phyloP scores from a whole-genome alignment of 2,113 vertebrate genomes.

The Pipra filicauda region DNA sequence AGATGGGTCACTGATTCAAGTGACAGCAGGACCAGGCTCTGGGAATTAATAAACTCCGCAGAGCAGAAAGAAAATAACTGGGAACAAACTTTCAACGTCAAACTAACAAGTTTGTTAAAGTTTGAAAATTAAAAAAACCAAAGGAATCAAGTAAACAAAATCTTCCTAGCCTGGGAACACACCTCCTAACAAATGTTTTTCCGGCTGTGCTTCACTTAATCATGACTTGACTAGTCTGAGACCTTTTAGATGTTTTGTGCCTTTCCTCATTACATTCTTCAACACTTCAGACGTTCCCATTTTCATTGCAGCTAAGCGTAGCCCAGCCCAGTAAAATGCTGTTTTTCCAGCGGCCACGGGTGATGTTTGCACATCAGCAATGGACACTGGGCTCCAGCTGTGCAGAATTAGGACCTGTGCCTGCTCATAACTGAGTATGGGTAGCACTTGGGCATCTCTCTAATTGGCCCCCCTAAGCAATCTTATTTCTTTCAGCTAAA shows the following conservation, averaged over 20 bases:
- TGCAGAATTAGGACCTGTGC: neutral
- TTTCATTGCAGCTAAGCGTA: neutral
- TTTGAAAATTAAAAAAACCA: neutral
- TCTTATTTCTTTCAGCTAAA: neutral
- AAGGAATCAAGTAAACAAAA: neutral
- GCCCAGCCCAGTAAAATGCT: neutral
- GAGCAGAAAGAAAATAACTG: neutral
- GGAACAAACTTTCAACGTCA: neutral
- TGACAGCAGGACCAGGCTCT: neutral
- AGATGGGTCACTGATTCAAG: neutral
- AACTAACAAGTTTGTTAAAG: neutral
- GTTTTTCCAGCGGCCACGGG: rapidly evolving
- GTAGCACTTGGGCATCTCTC: rapidly evolving
- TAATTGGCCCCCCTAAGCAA: neutral
- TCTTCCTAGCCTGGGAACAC: neutral
- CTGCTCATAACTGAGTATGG: neutral
- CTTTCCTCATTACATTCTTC: neutral
- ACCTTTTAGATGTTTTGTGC: neutral
- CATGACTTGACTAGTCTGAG: neutral
- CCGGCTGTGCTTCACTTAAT: neutral
- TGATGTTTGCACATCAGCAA: neutral
- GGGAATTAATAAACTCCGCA: neutral
- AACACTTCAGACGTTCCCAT: neutral
- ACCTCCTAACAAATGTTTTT: neutral
- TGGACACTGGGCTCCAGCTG: neutral